Base-by-base conservation (phyloP, 2,888 invertebrate species). In the Leptinotarsa haldemani region DNA sequence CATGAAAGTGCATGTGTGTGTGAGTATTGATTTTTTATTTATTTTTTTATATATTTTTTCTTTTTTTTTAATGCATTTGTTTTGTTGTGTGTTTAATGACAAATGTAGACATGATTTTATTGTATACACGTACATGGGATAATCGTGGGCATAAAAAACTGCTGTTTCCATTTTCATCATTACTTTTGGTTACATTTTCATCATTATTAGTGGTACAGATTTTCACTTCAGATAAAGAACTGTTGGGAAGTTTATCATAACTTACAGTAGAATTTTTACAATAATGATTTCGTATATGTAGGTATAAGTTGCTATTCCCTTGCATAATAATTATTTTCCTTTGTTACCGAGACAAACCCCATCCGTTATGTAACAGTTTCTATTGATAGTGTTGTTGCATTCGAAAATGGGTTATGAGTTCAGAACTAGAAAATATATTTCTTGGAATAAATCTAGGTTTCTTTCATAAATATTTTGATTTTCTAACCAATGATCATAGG, bases 331-430 rank as follows among this genome's bases (percentile, higher is more conserved):
- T 65, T 0, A 20, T 65, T 65, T 65, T 48, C 48, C 65, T 65
- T 65, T 52, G 52, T 25, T 15, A 30, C 50, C 30, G 66, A 66
- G 25, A 66, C 66, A 20, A 25, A 66, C 66, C 16, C 52, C 66
- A 52, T 50, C 66, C 66, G 4, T 65, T 47, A 3, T 16, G 22
- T 65, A 65, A 18, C 65, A 65, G 7, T 22, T 48, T 47, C 65
- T 65, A 65, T 65, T 65, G 65, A 65, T 7, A 65, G 22, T 65
- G 48, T 65, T 47, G 15, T 65, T 65, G 47, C 48, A 65, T 65
- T 65, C 22, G 0, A 48, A 65, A 48, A 65, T 65, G 22, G 48
- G 25, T 20, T 22, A 48, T 65, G 48, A 48, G 12, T 65, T 48
- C 65, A 65, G 20, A 7, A 48, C 48, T 20, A 65, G 9, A 65